phyloP scores from a whole-genome alignment of 2,797 vertebrate species.

The Lutjanus argentimaculatus region DNA sequence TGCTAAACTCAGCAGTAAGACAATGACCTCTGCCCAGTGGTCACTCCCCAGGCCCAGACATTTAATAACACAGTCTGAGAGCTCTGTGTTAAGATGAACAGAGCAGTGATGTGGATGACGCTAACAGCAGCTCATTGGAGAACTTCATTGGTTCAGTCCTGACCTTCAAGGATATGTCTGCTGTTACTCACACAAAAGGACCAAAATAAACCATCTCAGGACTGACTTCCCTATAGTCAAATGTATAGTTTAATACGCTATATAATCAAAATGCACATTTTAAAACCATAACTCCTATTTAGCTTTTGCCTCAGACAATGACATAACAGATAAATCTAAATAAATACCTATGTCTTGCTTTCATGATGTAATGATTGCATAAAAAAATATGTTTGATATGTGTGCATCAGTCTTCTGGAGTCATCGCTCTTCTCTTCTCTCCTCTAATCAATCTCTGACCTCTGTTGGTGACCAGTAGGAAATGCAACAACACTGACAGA shows the following conservation, averaged over 20 bases:
- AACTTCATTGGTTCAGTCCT: background rate
- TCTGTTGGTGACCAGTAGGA: conserved; percentile 20
- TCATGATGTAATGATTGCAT: background rate
- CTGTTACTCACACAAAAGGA: background rate
- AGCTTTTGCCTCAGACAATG: background rate
- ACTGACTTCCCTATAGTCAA: background rate
- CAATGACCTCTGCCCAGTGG: conserved; percentile 24
- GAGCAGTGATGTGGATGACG: background rate
- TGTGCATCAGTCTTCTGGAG: background rate
- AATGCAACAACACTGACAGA: background rate
- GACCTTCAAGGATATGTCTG: background rate
- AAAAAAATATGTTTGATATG: background rate
- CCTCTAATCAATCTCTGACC: conserved; percentile 8
- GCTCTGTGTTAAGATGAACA: conserved; percentile 5
- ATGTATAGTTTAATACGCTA: background rate
- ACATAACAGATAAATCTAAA: background rate
- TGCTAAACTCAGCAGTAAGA: conserved; percentile 9
- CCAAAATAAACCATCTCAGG: background rate
- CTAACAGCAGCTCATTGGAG: background rate
- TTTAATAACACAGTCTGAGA: conserved; percentile 4
- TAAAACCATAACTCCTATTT: no score
- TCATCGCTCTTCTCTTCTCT: background rate
- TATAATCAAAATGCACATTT: no score
- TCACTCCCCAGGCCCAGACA: background rate
- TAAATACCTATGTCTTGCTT: background rate